Conservation (phyloP, 2,888 invertebrate genomes). For the Ochropacha duplaris region DNA sequence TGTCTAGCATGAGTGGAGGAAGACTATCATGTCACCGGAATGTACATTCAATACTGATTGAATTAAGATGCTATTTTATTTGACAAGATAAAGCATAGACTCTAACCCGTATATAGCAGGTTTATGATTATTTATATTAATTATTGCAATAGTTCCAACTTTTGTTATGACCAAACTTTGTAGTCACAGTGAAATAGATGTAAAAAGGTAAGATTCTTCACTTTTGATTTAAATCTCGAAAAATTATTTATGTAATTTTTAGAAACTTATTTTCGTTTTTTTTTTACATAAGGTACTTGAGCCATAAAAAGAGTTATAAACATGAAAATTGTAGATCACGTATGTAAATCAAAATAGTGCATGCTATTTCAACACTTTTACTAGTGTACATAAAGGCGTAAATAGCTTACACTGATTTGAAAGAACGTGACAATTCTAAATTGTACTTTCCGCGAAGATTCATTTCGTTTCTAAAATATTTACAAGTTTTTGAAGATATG, state of each 20-base stretch:
- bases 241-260: neutral
- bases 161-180: neutral
- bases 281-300: neutral
- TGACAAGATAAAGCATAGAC: neutral
- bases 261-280: neutral
- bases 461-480: constrained; percentile 12
- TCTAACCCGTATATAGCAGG: neutral
- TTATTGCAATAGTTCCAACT: neutral
- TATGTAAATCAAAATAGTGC: neutral
- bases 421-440: neutral
- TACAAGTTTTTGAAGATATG: constrained; percentile 40
- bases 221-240: too few species aligned
- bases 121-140: neutral
- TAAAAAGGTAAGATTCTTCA: too few species aligned
- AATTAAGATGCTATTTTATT: constrained; percentile 10
- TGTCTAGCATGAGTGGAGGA: constrained; percentile 27
- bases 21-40: constrained; percentile 32
- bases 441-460: neutral
- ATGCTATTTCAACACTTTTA: neutral
- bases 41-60: constrained; percentile 16
- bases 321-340: neutral
- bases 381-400: neutral
- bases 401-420: neutral
- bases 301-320: neutral
- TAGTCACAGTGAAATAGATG: too few species aligned